Conservation (phyloP, 2,113 vertebrate genomes). For the Odocoileus virginianus region DNA sequence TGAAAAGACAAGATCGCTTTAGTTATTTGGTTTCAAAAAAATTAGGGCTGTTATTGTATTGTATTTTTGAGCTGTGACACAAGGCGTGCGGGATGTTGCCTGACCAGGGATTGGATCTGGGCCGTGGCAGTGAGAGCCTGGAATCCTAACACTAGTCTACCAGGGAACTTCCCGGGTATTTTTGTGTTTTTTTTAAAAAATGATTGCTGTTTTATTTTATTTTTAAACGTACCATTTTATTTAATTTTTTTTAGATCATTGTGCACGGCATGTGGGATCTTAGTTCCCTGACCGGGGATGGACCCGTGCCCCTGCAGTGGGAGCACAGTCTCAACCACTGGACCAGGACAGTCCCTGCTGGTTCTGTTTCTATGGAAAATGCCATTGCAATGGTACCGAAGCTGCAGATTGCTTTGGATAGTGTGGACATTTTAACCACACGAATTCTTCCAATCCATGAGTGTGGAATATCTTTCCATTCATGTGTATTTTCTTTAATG, state of each 20-base stretch:
- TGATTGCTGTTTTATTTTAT: not conserved
- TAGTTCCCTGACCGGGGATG: not conserved
- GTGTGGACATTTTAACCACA: too few species aligned
- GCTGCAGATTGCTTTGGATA: fast-evolving
- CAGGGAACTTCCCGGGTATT: not conserved
- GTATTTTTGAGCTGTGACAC: not conserved
- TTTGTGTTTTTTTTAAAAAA: not conserved
- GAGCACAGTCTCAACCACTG: fast-evolving
- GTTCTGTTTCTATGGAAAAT: not conserved
- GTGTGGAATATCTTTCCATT: not conserved
- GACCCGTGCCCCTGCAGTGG: fast-evolving
- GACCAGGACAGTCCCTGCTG: not conserved
- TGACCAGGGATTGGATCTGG: not conserved
- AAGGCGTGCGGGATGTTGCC: not conserved
- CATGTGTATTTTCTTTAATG: not conserved
- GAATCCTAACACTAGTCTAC: not conserved
- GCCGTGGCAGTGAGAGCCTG: fast-evolving
- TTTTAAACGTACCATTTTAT: not conserved
- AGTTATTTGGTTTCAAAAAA: not conserved
- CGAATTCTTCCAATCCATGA: fast-evolving
- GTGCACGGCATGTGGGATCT: fast-evolving
- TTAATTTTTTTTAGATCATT: fast-evolving
- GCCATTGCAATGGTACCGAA: fast-evolving
- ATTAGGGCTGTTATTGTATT: not conserved
- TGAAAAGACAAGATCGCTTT: not conserved